These are phyloP conservation scores for Sebastes cheni DNA, from an alignment of 2,797 vertebrate genomes.

Conservation along the genomic window DNA sequence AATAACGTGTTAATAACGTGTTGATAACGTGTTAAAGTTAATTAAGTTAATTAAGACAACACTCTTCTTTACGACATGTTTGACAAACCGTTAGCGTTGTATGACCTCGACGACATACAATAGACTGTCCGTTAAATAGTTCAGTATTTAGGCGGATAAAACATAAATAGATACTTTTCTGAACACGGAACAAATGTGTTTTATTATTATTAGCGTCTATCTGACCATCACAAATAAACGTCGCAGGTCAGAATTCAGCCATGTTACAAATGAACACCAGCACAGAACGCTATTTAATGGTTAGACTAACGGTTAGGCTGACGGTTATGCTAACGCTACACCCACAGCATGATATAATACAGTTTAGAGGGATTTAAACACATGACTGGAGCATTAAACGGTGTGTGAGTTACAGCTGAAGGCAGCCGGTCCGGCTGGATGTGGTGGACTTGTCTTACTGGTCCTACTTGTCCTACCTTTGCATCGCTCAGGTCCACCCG, in stretches of 20 bases:
- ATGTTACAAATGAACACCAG: background rate
- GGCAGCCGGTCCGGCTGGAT: background rate
- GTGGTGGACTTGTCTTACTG: constrained; percentile 66
- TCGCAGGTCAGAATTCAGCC: background rate
- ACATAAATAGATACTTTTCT: background rate
- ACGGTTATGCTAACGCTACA: background rate
- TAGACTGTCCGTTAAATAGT: background rate
- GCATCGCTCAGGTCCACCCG: constrained; percentile 96
- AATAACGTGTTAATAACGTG: too few relatives aligned
- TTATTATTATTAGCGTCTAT: background rate
- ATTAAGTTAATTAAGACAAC: background rate
- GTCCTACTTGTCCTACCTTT: constrained; percentile 79
- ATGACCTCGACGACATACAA: background rate
- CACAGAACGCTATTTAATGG: background rate
- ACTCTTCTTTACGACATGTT: background rate
- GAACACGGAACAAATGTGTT: background rate
- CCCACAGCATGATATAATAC: background rate
- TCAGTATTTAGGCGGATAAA: too few relatives aligned
- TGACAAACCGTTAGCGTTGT: background rate
- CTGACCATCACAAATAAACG: background rate
- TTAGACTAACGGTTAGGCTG: too few relatives aligned
- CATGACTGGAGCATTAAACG: too few relatives aligned
- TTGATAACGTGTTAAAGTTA: too few relatives aligned
- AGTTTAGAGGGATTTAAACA: background rate
- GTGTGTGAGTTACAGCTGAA: background rate